Evolutionary conservation across 2,797 vertebrate species (phyloP).

Genomic region (Coilia nasus): DNA sequence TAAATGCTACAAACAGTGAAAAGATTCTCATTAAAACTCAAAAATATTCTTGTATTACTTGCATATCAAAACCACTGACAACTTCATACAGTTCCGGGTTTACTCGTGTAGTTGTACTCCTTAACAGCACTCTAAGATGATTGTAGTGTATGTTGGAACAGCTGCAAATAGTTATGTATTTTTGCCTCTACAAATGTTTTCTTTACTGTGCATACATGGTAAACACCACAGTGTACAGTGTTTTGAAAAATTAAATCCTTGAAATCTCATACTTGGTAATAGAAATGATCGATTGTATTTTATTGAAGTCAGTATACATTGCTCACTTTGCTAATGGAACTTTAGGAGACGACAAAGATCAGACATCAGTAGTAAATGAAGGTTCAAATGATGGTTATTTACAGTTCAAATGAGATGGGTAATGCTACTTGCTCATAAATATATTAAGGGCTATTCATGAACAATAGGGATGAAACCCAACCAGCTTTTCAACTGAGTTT

Average conservation of each 20-base stretch:
- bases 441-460: background rate
- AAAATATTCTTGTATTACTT: constrained; percentile 50
- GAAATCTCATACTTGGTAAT: background rate
- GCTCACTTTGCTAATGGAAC: background rate
- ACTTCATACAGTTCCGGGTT: no score
- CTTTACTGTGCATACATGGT: background rate
- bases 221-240: background rate
- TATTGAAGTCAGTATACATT: background rate
- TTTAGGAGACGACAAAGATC: constrained; percentile 8
- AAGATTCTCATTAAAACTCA: constrained; percentile 52
- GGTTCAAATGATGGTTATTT: constrained; percentile 29
- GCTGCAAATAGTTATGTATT: no score
- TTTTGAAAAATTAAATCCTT: background rate
- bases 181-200: background rate
- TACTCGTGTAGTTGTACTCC: no score
- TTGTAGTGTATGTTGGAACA: background rate
- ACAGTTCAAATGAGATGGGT: constrained; percentile 23
- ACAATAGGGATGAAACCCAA: background rate
- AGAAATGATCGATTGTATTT: background rate
- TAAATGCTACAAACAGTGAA: constrained; percentile 40
- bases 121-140: no score
- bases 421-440: background rate
- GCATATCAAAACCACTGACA: constrained; percentile 65
- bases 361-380: constrained; percentile 72
- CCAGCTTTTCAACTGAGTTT: background rate